These are phyloP conservation scores for Caretta caretta DNA, from an alignment of 2,113 vertebrate species.

Conservation along the genomic window DNA sequence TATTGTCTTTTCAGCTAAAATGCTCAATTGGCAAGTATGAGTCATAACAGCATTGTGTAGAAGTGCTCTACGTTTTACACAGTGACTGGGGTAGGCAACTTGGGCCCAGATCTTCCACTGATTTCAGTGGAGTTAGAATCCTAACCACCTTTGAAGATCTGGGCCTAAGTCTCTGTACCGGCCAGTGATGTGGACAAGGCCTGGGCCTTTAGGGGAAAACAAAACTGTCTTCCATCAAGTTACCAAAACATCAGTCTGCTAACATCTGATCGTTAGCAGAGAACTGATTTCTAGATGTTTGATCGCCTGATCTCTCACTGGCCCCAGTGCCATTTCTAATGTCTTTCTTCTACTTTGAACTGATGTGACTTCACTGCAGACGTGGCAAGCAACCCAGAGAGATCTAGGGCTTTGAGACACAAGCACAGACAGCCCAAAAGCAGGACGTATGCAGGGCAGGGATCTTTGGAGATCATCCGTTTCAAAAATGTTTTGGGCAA, in stretches of 20 bases:
- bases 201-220: not conserved
- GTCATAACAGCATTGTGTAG: not conserved
- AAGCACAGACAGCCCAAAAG: not conserved
- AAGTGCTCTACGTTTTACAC: not conserved
- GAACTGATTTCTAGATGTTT: not conserved
- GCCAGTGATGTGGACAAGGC: not conserved
- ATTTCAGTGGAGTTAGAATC: not conserved
- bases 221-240: not conserved
- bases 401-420: not conserved
- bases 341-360: too few relatives aligned
- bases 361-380: too few relatives aligned
- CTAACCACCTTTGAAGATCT: not conserved
- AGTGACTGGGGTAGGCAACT: not conserved
- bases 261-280: not conserved
- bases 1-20: not conserved
- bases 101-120: not conserved
- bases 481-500: not conserved
- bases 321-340: too few relatives aligned
- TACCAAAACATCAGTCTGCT: not conserved
- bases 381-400: too few relatives aligned
- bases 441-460: not conserved
- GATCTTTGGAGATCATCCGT: not conserved
- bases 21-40: not conserved
- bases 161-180: not conserved
- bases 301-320: not conserved